These are phyloP conservation scores for Stenotaenia linearis DNA, from an alignment of 2,888 invertebrate genomes.

Conservation along the genomic window DNA sequence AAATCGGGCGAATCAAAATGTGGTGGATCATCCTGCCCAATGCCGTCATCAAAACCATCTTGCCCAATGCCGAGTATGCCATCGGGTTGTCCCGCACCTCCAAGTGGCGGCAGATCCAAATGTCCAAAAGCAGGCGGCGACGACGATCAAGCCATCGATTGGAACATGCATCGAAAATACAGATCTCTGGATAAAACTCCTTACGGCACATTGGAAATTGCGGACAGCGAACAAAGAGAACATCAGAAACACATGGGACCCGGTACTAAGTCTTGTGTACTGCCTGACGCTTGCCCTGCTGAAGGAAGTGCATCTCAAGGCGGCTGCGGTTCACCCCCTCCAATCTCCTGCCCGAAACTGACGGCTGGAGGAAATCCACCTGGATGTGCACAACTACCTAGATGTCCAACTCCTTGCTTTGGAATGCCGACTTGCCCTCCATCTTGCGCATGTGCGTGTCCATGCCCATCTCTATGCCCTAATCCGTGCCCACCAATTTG, in stretches of 20 bases:
- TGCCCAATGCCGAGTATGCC: neutral
- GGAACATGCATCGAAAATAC: neutral
- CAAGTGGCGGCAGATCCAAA: neutral
- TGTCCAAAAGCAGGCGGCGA: neutral
- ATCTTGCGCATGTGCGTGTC: neutral
- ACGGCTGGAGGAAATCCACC: neutral
- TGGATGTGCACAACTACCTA: too few relatives aligned
- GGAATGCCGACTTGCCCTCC: neutral
- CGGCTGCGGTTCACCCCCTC: neutral
- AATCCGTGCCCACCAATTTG: neutral
- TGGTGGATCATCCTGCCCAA: neutral
- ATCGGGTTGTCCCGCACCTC: neutral
- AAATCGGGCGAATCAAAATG: neutral
- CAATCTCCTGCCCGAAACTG: neutral
- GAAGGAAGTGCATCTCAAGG: neutral
- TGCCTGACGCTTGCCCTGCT: neutral
- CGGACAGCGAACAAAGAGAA: neutral
- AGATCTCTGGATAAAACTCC: neutral
- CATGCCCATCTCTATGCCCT: neutral
- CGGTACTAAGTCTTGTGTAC: neutral
- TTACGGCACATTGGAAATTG: neutral
- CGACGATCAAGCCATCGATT: neutral
- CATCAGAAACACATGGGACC: neutral
- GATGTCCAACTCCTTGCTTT: neutral
- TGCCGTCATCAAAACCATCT: neutral